Evolutionary conservation across 2,113 vertebrate genomes (phyloP), one percentile per base, ranked within the genome.

Genomic region (Coptodon bakossiorum): DNA sequence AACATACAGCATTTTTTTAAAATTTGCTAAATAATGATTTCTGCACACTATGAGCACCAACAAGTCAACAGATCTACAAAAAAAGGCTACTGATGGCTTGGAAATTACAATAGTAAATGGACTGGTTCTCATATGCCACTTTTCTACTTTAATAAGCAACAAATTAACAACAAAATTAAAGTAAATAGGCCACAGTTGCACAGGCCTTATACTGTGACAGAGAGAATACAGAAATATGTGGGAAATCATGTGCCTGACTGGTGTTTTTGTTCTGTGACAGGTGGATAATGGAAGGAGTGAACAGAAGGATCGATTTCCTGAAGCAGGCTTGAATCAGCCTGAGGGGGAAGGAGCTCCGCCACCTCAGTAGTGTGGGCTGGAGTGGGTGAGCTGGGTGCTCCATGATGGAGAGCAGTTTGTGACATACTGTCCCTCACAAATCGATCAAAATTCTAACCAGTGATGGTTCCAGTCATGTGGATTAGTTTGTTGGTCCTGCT

Each of bases 381-480:
- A 66, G 31, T 6, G 3, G 61, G 31, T 36, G 61, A 66, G 31
- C 31, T 5, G 61, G 61, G 61, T 36, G 61, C 17, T 36, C 63
- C 63, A 0, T 68, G 0, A 22, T 40, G 11, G 63, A 68, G 19
- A 68, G 19, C 63, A 68, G 63, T 14, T 68, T 68, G 34, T 5
- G 34, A 68, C 34, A n/a, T 38, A 38, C 34, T 66, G 29, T 61
- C 29, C 56, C 54, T 57, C 24, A 57, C 56, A 63, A 9, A 66
- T n/a, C 17, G 31, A 31, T 66, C 61, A 66, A 0, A 36, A 7
- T 66, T 66, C 9, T 66, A 36, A n/a, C 34, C 61, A 68, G 29
- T 40, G 63, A 40, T 68, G 19, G 63, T 22, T 68, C 19, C 34
- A 68, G 11, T 38, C 34, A 22, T 40, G 19, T 68, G 4, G 34